Evolutionary conservation across 2,888 invertebrate species (phyloP).

Genomic region (Ectemnius continuus): DNA sequence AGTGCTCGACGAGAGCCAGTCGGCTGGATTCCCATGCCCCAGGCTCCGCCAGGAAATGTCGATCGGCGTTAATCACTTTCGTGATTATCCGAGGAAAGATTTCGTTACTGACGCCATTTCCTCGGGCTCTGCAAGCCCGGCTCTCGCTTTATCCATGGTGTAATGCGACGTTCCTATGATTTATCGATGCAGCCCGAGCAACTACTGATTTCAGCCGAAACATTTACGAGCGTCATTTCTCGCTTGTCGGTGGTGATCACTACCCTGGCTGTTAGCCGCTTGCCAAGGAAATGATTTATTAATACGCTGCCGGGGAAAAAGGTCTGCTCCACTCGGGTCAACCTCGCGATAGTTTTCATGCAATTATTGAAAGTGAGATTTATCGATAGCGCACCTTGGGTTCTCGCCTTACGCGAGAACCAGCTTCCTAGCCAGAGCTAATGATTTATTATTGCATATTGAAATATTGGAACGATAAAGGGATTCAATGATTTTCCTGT

Average conservation of each 20-base stretch:
- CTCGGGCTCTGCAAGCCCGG: not conserved
- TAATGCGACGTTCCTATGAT: constrained; percentile 8
- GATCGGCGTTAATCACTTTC: constrained; percentile 37
- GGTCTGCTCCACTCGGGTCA: not conserved
- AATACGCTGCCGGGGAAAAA: constrained; percentile 10
- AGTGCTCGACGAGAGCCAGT: constrained; percentile 14
- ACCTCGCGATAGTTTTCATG: constrained; percentile 13
- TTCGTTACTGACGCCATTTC: constrained; percentile 26
- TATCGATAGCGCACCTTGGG: constrained; percentile 27
- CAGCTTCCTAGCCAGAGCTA: constrained; percentile 8
- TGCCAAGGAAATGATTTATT: constrained; percentile 33
- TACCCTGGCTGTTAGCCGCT: constrained; percentile 4
- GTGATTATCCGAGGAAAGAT: constrained; percentile 26
- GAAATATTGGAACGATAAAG: constrained; percentile 20
- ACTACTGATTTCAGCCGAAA: constrained; percentile 14
- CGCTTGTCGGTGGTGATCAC: not conserved
- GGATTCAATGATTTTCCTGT: constrained; percentile 37
- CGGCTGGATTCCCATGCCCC: constrained; percentile 14
- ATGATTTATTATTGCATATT: constrained; percentile 31
- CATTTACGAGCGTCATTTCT: constrained; percentile 13
- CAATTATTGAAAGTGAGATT: constrained; percentile 47
- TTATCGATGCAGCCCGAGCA: constrained; percentile 15
- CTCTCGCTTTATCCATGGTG: not conserved
- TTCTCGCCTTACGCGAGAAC: not conserved
- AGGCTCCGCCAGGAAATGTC: constrained; percentile 35